phyloP scores from a whole-genome alignment of 2,113 vertebrate species.

The Pedetes capensis region DNA sequence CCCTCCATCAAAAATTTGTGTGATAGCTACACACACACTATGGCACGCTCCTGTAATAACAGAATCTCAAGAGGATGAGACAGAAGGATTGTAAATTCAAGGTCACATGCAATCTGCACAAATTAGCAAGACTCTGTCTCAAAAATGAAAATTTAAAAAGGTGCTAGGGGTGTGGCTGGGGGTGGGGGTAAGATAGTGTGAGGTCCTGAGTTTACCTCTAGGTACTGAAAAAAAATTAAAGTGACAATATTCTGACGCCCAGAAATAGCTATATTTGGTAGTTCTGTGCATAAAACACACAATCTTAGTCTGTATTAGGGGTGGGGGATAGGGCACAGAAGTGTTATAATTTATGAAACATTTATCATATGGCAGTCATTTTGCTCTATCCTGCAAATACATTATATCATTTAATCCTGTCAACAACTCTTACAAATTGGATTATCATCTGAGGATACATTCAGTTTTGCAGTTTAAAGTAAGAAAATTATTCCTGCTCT shows the following conservation, averaged over 20 bases:
- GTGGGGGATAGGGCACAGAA: accelerated
- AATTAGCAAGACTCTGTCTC: no score
- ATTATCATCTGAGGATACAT: not conserved
- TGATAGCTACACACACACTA: no score
- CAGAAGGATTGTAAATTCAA: no score
- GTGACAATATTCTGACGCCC: not conserved
- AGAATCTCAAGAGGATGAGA: no score
- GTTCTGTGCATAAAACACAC: not conserved
- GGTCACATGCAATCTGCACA: no score
- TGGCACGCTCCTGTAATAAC: no score
- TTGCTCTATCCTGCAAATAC: not conserved
- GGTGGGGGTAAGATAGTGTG: no score
- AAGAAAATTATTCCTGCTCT: not conserved
- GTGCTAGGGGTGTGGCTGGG: no score
- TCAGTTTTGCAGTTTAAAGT: not conserved
- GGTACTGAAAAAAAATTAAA: no score
- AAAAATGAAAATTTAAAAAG: no score
- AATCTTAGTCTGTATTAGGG: not conserved
- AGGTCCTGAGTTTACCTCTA: no score
- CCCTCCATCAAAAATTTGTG: not conserved
- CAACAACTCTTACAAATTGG: not conserved
- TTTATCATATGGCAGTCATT: not conserved
- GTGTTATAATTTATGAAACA: not conserved
- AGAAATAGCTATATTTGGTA: not conserved
- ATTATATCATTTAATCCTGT: not conserved